These are phyloP conservation scores for Orussus abietinus DNA, from an alignment of 1,140 invertebrate species.

Conservation along the genomic window DNA sequence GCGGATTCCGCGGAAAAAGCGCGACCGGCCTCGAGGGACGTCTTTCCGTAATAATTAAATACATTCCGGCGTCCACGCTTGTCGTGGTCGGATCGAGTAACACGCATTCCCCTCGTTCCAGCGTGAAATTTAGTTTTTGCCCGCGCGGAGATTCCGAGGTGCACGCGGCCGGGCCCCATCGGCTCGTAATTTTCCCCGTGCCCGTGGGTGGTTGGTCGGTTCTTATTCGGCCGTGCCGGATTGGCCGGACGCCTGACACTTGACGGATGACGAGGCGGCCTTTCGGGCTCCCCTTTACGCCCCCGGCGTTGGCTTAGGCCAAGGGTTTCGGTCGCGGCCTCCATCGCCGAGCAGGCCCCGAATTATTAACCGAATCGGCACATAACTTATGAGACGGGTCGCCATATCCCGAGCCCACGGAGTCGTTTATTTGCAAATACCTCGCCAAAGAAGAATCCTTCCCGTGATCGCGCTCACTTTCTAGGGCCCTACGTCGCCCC, in stretches of 20 bases:
- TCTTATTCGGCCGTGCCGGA: constrained; percentile 42
- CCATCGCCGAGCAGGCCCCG: no score
- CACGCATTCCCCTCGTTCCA: constrained; percentile 16
- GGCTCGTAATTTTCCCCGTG: constrained; percentile 32
- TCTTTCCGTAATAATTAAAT: no score
- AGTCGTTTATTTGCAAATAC: no score
- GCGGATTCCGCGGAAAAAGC: no score
- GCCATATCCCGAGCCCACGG: no score
- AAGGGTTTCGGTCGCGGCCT: no score
- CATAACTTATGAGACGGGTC: no score
- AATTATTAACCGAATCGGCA: no score
- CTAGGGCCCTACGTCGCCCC: no score
- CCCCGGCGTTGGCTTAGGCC: constrained; percentile 22
- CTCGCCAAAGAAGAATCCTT: no score
- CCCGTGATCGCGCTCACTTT: no score
- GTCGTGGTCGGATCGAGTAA: constrained; percentile 17
- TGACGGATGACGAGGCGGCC: constrained; percentile 53
- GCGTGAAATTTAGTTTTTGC: constrained; percentile 15
- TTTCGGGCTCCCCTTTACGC: constrained; percentile 30
- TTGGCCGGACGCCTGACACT: constrained; percentile 50
- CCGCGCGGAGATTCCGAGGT: background rate
- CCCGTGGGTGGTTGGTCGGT: constrained; percentile 39
- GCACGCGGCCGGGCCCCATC: background rate
- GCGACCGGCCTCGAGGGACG: no score
- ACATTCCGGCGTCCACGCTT: constrained; percentile 4